Percentiles rank a stretch among this genome's conserved stretches.
These are phyloP conservation scores for Leptestheria dahalacensis DNA, from an alignment of 1,140 invertebrate genomes.

Conservation along the genomic window DNA sequence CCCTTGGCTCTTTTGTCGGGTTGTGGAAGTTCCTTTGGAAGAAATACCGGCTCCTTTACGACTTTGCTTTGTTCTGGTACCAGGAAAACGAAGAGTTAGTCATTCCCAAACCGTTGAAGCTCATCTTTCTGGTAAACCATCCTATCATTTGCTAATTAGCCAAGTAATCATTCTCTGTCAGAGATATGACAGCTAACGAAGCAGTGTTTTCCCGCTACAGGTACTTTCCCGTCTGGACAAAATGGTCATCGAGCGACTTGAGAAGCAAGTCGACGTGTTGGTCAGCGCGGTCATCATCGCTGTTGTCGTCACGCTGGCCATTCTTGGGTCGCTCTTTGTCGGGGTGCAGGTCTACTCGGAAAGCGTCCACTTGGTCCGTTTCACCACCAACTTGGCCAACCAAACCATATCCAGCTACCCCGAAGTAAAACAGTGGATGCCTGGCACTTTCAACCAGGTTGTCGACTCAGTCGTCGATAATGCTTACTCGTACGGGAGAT, in stretches of 20 bases:
- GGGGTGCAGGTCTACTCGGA: conserved; percentile 68
- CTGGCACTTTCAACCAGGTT: conserved; percentile 45
- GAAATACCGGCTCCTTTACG: conserved; percentile 17
- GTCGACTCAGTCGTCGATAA: conserved; percentile 72
- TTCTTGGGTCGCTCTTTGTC: conserved; percentile 38
- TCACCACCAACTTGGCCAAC: conserved; percentile 78
- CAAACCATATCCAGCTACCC: conserved; percentile 75
- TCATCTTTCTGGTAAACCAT: conserved; percentile 26
- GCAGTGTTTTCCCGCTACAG: too few species aligned
- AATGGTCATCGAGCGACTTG: conserved; percentile 22
- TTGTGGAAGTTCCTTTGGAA: conserved; percentile 22
- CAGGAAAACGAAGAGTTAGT: conserved; percentile 28
- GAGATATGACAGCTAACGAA: too few species aligned
- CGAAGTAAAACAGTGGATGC: conserved; percentile 54
- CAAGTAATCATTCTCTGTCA: conserved; percentile 3
- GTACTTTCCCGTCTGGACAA: conserved; percentile 15
- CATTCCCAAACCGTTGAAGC: conserved; percentile 35
- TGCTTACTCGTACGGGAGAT: conserved; percentile 75
- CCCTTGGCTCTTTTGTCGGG: conserved; percentile 25
- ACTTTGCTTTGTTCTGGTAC: conserved; percentile 20
- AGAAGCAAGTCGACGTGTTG: conserved; percentile 40
- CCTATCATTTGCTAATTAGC: conserved; percentile 13
- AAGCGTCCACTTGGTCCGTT: conserved; percentile 77
- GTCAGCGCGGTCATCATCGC: conserved; percentile 42
- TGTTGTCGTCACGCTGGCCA: conserved; percentile 33